Evolutionary conservation across 2,797 vertebrate species (phyloP).

Genomic region (Phataginus tetradactyla): DNA sequence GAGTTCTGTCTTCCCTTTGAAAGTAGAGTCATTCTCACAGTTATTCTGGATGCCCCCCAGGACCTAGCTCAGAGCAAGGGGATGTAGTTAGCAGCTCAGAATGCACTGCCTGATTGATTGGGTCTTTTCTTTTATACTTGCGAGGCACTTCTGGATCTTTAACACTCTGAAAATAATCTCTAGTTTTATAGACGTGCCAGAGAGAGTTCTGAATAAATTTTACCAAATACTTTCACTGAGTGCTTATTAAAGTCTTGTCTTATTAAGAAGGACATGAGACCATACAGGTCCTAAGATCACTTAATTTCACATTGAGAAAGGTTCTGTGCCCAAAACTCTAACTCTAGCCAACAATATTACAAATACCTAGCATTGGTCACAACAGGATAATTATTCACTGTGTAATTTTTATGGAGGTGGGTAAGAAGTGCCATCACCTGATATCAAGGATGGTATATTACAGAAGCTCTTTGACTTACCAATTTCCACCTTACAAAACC

Average conservation of each 20-base stretch:
- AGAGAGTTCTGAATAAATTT: not conserved
- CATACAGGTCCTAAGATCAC: not conserved
- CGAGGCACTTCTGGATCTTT: not conserved
- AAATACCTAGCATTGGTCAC: not conserved
- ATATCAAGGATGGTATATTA: not conserved
- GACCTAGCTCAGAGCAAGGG: not conserved
- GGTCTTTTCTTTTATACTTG: not conserved
- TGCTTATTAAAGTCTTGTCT: conserved; percentile 26
- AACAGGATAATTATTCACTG: not conserved
- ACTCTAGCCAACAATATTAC: conserved; percentile 2
- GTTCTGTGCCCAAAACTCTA: not conserved
- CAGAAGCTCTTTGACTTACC: not conserved
- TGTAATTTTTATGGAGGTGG: not conserved
- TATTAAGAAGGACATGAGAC: not conserved
- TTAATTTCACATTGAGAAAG: not conserved
- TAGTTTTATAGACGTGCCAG: not conserved
- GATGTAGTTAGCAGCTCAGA: not conserved
- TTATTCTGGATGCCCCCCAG: not conserved
- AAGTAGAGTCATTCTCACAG: not conserved
- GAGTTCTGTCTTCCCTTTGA: not conserved
- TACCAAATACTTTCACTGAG: not conserved
- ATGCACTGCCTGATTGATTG: not conserved
- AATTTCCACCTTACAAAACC: conserved; percentile 7
- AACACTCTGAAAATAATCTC: not conserved
- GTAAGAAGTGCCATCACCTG: not conserved